These are phyloP conservation scores for Tamandua tetradactyla DNA, from an alignment of 2,797 vertebrate genomes.

Conservation along the genomic window DNA sequence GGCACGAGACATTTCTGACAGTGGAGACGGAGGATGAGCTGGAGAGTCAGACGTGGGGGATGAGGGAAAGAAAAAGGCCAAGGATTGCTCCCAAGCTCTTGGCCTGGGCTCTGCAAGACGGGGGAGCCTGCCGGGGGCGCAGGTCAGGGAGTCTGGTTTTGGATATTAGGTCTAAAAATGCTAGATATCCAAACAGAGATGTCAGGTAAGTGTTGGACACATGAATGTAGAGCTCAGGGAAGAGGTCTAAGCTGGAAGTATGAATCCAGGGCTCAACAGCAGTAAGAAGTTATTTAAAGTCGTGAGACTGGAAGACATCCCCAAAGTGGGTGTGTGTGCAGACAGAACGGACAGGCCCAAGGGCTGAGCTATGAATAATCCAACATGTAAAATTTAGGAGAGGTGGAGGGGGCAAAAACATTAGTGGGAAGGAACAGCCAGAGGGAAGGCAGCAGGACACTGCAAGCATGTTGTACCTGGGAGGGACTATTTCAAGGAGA, in stretches of 20 bases:
- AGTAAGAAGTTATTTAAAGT: too few relatives aligned
- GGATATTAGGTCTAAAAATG: background rate
- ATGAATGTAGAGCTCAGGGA: background rate
- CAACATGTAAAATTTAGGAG: too few relatives aligned
- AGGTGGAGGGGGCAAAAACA: background rate
- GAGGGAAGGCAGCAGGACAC: background rate
- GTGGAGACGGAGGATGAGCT: background rate
- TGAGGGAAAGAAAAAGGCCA: background rate
- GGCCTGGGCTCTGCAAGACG: background rate
- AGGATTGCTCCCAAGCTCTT: background rate
- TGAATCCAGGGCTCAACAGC: background rate
- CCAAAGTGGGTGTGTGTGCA: background rate
- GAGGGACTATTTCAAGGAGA: background rate
- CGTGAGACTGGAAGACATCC: background rate
- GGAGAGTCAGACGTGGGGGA: background rate
- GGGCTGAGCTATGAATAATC: background rate
- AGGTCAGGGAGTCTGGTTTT: background rate
- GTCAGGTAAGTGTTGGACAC: background rate
- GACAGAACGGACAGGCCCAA: background rate
- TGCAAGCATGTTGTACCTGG: background rate
- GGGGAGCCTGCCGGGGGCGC: background rate
- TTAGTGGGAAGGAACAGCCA: background rate
- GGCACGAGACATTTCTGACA: background rate
- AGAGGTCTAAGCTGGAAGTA: background rate
- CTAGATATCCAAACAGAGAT: background rate